Conservation (phyloP, 2,113 vertebrate species). For the Entelurus aequoreus region DNA sequence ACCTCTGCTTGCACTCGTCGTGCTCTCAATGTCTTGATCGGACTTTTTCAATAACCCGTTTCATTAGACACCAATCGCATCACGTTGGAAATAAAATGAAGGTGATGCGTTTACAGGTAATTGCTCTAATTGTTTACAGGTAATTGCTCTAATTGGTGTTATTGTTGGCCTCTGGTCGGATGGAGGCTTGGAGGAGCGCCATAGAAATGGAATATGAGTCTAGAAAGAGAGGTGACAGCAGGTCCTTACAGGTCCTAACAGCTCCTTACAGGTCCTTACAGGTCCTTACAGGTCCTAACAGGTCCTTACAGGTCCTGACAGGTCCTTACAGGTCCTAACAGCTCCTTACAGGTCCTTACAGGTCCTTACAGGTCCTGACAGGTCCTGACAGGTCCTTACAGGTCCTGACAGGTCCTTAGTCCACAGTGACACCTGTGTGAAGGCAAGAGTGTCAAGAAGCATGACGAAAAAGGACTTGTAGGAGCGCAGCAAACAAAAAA, state of each 20-base stretch:
- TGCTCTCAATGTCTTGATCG: neutral
- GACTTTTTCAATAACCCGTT: neutral
- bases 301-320: neutral
- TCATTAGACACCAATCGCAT: neutral
- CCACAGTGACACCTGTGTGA: neutral
- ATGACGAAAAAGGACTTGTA: neutral
- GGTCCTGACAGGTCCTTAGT: neutral
- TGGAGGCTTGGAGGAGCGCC: neutral
- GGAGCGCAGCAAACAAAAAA: neutral
- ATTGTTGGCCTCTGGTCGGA: neutral
- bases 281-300: too few relatives aligned
- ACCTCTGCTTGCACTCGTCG: neutral
- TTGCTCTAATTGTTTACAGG: neutral
- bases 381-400: too few relatives aligned
- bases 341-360: too few relatives aligned
- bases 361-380: too few relatives aligned
- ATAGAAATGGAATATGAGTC: neutral
- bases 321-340: neutral
- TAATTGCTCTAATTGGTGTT: neutral
- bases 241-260: too few relatives aligned
- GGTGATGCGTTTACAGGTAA: neutral
- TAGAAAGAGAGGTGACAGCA: neutral
- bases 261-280: too few relatives aligned
- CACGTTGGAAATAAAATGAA: neutral
- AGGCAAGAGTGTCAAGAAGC: neutral